phyloP scores from a whole-genome alignment of 2,888 invertebrate species.

The Rhaphigaster nebulosa region DNA sequence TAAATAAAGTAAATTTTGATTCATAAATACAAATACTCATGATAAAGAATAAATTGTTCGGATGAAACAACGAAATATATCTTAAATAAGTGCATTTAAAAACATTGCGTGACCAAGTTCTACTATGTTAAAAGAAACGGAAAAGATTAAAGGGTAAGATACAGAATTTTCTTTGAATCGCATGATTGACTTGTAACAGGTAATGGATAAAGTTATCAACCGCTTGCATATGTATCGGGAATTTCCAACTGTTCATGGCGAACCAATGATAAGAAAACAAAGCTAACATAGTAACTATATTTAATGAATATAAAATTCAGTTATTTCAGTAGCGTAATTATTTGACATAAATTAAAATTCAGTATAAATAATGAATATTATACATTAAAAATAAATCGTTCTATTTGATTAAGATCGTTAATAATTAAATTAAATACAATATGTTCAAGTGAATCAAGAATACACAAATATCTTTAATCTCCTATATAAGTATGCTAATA shows the following conservation, averaged over 20 bases:
- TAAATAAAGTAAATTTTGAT: neutral
- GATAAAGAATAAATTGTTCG: too few relatives aligned
- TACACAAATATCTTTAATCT: too few relatives aligned
- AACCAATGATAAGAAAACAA: neutral
- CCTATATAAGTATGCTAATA: too few relatives aligned
- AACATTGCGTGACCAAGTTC: neutral
- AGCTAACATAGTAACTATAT: neutral
- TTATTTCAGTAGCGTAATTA: neutral
- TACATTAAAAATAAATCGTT: too few relatives aligned
- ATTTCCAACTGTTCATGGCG: neutral
- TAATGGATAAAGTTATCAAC: neutral
- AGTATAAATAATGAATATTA: too few relatives aligned
- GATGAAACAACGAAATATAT: too few relatives aligned
- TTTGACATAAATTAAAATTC: too few relatives aligned
- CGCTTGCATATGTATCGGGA: neutral
- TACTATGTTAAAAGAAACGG: neutral
- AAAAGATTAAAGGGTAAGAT: neutral
- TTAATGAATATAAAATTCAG: neutral
- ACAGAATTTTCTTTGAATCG: neutral
- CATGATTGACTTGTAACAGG: neutral
- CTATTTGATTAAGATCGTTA: too few relatives aligned
- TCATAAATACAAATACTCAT: neutral
- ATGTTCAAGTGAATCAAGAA: too few relatives aligned
- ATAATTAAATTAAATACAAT: too few relatives aligned
- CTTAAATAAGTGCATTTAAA: neutral